Conservation (phyloP, 2,888 invertebrate genomes). For the Monopis laevigella region DNA sequence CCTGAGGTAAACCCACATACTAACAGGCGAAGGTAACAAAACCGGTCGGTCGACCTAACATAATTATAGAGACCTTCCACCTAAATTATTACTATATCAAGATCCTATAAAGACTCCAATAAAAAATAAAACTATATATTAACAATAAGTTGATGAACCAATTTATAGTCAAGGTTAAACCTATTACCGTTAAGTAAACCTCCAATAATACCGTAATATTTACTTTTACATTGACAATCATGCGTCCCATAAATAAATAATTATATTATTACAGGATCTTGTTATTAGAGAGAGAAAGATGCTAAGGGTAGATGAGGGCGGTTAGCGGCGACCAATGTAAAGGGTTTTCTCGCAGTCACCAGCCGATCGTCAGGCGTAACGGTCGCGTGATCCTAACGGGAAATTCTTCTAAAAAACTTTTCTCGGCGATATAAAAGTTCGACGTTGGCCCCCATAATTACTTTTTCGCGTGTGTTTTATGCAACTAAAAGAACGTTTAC, state of each 20-base stretch:
- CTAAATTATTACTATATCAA: no score
- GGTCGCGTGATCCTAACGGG: slow-evolving; percentile 29
- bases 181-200: slow-evolving; percentile 4
- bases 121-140: no score
- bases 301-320: slow-evolving; percentile 34
- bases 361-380: slow-evolving; percentile 26
- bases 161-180: slow-evolving; percentile 7
- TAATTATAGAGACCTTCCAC: no score
- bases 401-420: slow-evolving; percentile 7
- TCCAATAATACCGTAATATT: slow-evolving; percentile 2
- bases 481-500: slow-evolving; percentile 36
- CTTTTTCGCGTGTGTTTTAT: slow-evolving; percentile 53
- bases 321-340: slow-evolving; percentile 35
- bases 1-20: no score
- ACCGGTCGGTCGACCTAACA: no score
- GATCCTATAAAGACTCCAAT: no score
- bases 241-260: background rate
- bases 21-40: no score
- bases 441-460: slow-evolving; percentile 44
- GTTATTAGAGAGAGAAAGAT: slow-evolving; percentile 4
- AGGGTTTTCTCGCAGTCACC: slow-evolving; percentile 43
- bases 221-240: slow-evolving; percentile 1
- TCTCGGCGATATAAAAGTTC: slow-evolving; percentile 8
- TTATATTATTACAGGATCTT: background rate
- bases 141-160: no score